These are phyloP conservation scores for Heterochromis multidens DNA, from an alignment of 2,113 vertebrate genomes.

Conservation along the genomic window DNA sequence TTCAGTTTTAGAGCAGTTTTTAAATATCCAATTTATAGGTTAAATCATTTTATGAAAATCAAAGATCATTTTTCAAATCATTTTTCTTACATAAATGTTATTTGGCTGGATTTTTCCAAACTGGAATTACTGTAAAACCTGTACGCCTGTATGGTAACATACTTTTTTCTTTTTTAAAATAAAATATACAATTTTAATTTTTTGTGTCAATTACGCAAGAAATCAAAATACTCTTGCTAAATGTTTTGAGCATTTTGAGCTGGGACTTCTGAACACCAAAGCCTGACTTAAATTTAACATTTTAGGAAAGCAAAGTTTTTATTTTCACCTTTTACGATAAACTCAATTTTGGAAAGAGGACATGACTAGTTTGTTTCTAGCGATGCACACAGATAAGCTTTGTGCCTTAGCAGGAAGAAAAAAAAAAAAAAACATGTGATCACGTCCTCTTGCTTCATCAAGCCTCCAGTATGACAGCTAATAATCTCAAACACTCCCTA, in stretches of 20 bases:
- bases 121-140: too few species aligned
- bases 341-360: too few species aligned
- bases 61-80: too few species aligned
- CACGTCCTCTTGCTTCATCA: background rate
- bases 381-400: background rate
- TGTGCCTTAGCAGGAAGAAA: background rate
- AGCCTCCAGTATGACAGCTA: background rate
- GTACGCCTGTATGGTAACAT: background rate
- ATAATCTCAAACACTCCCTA: background rate
- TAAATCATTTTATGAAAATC: background rate
- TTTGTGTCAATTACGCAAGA: background rate
- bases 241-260: too few species aligned
- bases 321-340: too few species aligned
- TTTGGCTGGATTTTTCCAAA: background rate
- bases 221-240: too few species aligned
- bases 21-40: background rate
- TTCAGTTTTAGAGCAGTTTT: background rate
- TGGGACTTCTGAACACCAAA: too few species aligned
- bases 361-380: too few species aligned
- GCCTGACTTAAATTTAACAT: too few species aligned
- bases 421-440: background rate
- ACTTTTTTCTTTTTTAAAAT: background rate
- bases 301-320: too few species aligned
- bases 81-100: background rate
- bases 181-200: background rate